Conservation (phyloP, 2,113 vertebrate species). For the Hemichromis elongatus region DNA sequence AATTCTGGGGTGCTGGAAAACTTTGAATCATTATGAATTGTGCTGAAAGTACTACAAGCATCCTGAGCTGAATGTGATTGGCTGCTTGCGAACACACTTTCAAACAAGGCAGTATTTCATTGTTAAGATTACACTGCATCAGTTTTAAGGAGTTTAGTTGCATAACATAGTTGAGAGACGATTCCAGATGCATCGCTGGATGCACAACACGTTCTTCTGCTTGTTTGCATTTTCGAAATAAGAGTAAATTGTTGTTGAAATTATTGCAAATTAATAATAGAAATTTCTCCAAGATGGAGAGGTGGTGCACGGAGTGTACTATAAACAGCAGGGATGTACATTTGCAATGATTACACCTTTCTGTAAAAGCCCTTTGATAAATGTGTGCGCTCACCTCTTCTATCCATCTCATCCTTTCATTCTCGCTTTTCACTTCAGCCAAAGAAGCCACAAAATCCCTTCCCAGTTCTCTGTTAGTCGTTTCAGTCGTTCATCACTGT, state of each 20-base stretch:
- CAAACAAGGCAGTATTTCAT: conserved; percentile 34
- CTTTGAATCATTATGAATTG: neutral
- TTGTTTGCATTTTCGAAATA: conserved; percentile 20
- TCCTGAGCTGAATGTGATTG: conserved; percentile 17
- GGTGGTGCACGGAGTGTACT: neutral
- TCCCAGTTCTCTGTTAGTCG: conserved; percentile 4
- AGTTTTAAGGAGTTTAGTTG: neutral
- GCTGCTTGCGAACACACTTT: conserved; percentile 20
- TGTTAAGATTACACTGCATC: neutral
- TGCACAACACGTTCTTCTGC: conserved; percentile 13
- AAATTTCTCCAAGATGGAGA: neutral
- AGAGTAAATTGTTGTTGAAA: conserved; percentile 2
- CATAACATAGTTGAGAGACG: neutral
- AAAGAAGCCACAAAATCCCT: conserved; percentile 34
- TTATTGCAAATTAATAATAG: neutral
- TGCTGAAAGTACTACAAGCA: conserved; percentile 27
- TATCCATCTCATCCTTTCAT: conserved; percentile 6
- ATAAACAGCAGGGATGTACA: neutral
- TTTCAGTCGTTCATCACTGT: conserved; percentile 45
- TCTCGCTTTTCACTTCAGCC: neutral
- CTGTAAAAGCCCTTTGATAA: conserved; percentile 37
- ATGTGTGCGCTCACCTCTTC: conserved; percentile 6
- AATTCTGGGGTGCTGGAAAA: neutral
- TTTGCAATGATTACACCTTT: conserved; percentile 20
- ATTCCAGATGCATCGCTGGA: neutral